Evolutionary conservation across 2,888 invertebrate genomes (phyloP), one percentile per base, ranked within the genome.

Genomic region (Phyllotreta striolata): DNA sequence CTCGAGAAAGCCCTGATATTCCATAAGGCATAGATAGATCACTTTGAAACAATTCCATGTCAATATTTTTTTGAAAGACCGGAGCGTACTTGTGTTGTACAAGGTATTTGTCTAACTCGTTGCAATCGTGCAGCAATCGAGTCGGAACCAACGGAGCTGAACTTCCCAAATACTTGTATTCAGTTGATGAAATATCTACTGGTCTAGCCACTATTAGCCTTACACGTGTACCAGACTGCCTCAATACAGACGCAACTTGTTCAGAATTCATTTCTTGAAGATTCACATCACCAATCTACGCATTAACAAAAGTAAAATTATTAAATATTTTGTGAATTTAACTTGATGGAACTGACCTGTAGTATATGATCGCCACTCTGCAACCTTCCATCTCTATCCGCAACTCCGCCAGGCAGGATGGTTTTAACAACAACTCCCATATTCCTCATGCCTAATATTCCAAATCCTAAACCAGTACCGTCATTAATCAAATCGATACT

Each of bases 361-460:
- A 99, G 84, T 76, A 99, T 96, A 83, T 98, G 98, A 83, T 99
- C 99, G 5, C 98, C 98, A 77, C 97, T 96, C 77, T 94, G 94
- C 55, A 99, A 86, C 55, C 97, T 88, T n/a, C 95, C 95, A 84
- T 99, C 98, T 73, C 95, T 88, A 83, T 98, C 98, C 6, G 99
- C 98, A 2, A 98, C 96, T 58, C 98, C 98, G 5, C 97, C 98
- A 0, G 97, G 96, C 64, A 98, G 84, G 72, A 99, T 98, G 10
- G 98, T 98, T 83, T 99, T 99, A 9, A 99, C 98, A 68, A 99
- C 98, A n/a, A 99, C 98, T 5, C 99, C 98, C 71, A 98, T 97
- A 72, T 96, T 96, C 73, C 97, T 89, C 54, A 94, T 95, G 24
- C 98, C 98, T 77, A 99, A 97, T 76, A 99, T 99, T 78, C 95